These are phyloP conservation scores for Xestoiulus laeticollis DNA, from an alignment of 2,888 invertebrate species.

Conservation along the genomic window DNA sequence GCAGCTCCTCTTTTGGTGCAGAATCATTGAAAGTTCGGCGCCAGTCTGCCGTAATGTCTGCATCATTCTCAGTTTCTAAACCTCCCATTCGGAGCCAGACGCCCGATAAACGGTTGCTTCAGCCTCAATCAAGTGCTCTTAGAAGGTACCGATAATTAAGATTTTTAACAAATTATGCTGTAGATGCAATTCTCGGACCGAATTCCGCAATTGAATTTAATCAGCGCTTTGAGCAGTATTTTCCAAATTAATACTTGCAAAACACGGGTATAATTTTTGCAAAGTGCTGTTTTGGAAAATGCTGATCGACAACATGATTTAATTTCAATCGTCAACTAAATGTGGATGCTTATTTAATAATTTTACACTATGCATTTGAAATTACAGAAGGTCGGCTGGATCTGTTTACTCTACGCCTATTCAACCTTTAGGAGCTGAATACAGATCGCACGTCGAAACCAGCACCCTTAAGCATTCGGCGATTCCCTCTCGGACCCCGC, in stretches of 20 bases:
- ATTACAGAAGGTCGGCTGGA: background rate
- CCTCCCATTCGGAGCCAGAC: background rate
- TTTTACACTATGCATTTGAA: too few species aligned
- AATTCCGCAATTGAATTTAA: too few species aligned
- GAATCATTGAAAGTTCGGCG: background rate
- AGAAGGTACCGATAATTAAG: background rate
- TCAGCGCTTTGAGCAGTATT: too few species aligned
- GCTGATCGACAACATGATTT: too few species aligned
- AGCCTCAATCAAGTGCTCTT: background rate
- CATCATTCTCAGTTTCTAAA: background rate
- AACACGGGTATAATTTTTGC: too few species aligned
- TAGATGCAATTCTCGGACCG: too few species aligned
- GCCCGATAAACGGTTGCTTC: background rate
- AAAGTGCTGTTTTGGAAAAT: too few species aligned
- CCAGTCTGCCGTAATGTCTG: background rate
- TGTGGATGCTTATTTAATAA: too few species aligned
- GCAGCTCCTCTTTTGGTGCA: background rate
- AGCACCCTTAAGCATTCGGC: background rate
- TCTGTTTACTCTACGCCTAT: background rate
- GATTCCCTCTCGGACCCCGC: background rate
- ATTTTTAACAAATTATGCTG: background rate
- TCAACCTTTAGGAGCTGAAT: background rate
- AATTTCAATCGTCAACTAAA: too few species aligned
- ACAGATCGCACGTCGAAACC: background rate
- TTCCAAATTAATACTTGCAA: too few species aligned